Evolutionary conservation across 1,140 invertebrate species (phyloP), one percentile per base, ranked within the genome.

Genomic region (Drosophila sproati): DNA sequence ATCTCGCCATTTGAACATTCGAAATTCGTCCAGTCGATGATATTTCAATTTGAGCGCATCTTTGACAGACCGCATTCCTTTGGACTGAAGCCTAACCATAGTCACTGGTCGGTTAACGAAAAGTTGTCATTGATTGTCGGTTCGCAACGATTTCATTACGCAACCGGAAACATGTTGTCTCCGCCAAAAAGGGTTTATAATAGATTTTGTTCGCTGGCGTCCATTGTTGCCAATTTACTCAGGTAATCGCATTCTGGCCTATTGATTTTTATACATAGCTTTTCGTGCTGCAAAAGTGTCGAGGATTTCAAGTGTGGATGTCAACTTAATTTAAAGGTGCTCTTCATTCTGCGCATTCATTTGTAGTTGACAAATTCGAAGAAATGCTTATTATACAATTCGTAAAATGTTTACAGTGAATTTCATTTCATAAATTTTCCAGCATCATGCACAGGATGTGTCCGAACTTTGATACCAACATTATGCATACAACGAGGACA

Each of bases 41-140:
- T 82, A 75, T 75, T 81, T 86, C 74, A 74, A 80, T 82, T 82
- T 75, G 66, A 63, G 37, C 51, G 43, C 50, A 72, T 64, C 59
- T 39, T 64, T 76, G 69, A 72, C 69, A 61, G 72, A 70, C 47
- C 63, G 47, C 63, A 68, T 73, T 60, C 57, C 71, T 48, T 60
- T 67, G 37, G n/a, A 34, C 32, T 10, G 29, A 35, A 29, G 4
- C 37, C 54, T 29, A 35, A 60, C 32, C 68, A 62, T 32, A 55
- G 63, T 28, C 50, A 41, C 10, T 32, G 64, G 31, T 54, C 55
- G 12, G 61, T 48, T 29, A 39, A 6, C 52, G 41, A 50, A 60
- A 35, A 35, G 56, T 50, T 51, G 61, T 47, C 29, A 47, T 29
- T 68, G 62, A 59, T 47, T 67, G 54, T 47, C 57, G 47, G 45